A percentile compares a stretch with the other conserved stretches of the same genome.
These are phyloP conservation scores for Sarotherodon lohbergeri DNA, from an alignment of 2,113 vertebrate species.

Conservation along the genomic window DNA sequence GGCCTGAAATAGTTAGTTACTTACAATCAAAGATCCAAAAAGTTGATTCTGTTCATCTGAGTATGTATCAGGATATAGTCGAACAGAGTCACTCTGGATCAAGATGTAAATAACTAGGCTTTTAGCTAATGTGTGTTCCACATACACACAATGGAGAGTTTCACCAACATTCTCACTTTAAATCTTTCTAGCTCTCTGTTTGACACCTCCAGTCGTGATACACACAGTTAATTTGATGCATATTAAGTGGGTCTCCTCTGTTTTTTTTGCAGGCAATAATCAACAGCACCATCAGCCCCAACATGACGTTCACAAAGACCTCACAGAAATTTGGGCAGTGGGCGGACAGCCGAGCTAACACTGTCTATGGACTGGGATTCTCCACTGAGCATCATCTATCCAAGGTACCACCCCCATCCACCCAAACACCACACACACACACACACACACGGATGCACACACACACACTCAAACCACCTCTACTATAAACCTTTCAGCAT, in stretches of 20 bases:
- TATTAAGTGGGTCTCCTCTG: conserved; percentile 28
- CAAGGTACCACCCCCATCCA: conserved; percentile 74
- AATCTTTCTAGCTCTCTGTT: background rate
- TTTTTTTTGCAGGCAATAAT: conserved; percentile 91
- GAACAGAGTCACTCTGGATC: background rate
- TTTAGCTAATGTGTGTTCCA: background rate
- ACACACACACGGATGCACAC: background rate
- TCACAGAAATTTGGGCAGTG: conserved; percentile 99
- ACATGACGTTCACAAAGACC: conserved; percentile 99
- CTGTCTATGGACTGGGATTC: conserved; percentile 96
- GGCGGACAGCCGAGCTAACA: conserved; percentile 94
- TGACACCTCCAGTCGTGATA: background rate
- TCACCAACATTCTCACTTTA: background rate
- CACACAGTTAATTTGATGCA: background rate
- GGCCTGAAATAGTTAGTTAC: background rate
- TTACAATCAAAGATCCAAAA: background rate
- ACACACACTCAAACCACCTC: background rate
- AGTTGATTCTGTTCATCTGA: background rate
- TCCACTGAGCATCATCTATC: conserved; percentile 97
- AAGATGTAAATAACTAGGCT: background rate
- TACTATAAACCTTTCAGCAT: conserved; percentile 2
- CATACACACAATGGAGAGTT: background rate
- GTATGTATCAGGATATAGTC: background rate
- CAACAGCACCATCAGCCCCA: conserved; percentile 99
- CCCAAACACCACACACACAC: background rate